Evolutionary conservation across 2,888 invertebrate genomes (phyloP).

Genomic region (Eupithecia vulgata): DNA sequence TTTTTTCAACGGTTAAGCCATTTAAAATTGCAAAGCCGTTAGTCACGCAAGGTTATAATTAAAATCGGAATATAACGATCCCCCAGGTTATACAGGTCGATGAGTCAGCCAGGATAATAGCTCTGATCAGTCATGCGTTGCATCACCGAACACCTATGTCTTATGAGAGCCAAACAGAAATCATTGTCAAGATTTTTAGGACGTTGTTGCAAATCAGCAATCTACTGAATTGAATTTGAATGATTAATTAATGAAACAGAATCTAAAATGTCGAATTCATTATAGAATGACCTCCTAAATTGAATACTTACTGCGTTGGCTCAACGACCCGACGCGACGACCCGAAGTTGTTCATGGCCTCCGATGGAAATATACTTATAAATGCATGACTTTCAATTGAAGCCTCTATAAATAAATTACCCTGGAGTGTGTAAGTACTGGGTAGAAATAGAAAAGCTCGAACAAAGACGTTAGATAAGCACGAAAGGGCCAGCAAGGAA

Average conservation of each 20-base stretch:
- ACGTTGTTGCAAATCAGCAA: not conserved
- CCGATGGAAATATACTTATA: not conserved
- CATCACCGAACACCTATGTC: conserved; percentile 54
- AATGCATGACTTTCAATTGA: not conserved
- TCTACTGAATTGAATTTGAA: not conserved
- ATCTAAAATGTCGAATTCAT: not conserved
- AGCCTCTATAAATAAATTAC: not conserved
- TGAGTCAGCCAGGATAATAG: conserved; percentile 71
- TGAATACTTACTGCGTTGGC: not conserved
- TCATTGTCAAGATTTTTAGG: not conserved
- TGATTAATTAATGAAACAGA: not conserved
- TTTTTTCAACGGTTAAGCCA: conserved; percentile 25
- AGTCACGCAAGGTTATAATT: conserved; percentile 68
- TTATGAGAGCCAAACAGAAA: not conserved
- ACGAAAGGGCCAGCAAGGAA: conserved; percentile 59
- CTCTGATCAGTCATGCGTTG: conserved; percentile 65
- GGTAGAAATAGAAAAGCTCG: conserved; percentile 49
- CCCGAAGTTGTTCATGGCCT: not conserved
- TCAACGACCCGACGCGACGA: not conserved
- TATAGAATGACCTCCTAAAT: conserved; percentile 1
- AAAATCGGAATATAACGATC: conserved; percentile 60
- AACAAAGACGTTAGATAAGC: conserved; percentile 70
- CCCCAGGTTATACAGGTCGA: conserved; percentile 48
- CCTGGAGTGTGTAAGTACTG: not conserved
- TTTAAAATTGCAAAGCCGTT: conserved; percentile 52